Evolutionary conservation across 2,797 vertebrate genomes (phyloP).

Genomic region (Selene dorsalis): DNA sequence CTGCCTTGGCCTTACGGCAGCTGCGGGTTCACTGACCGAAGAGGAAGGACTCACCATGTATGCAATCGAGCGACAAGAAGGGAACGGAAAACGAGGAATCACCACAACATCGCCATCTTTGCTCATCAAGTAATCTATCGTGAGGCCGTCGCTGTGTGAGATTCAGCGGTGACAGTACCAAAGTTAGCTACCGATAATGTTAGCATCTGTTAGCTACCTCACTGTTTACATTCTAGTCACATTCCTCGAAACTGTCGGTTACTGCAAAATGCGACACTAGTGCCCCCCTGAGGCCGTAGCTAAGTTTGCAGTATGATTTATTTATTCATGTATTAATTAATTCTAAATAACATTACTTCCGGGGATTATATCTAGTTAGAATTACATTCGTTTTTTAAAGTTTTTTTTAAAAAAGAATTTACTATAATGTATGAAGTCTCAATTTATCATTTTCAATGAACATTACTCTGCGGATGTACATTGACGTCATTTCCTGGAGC

Average conservation of each 20-base stretch:
- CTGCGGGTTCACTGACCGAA: conserved; percentile 61
- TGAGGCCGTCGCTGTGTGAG: conserved; percentile 19
- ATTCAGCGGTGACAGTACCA: background rate
- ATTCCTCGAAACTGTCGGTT: conserved; percentile 40
- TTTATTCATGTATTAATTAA: background rate
- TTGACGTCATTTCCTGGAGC: conserved; percentile 64
- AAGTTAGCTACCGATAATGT: background rate
- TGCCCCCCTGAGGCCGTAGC: conserved; percentile 49
- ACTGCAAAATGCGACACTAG: background rate
- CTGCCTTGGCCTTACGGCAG: conserved; percentile 42
- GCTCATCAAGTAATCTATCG: background rate
- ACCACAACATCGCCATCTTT: conserved; percentile 5
- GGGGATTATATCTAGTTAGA: rapidly evolving
- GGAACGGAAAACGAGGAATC: conserved; percentile 2
- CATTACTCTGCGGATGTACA: conserved; percentile 21
- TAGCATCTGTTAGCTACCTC: background rate
- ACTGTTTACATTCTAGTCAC: conserved; percentile 74
- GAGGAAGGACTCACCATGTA: conserved; percentile 71
- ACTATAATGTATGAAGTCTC: rapidly evolving
- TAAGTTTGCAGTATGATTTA: background rate
- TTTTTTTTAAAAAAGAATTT: no score
- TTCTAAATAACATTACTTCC: background rate
- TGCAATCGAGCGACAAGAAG: conserved; percentile 34
- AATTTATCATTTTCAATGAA: background rate
- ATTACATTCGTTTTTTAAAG: background rate